phyloP scores from a whole-genome alignment of 23 tunicate genomes.

The Styela plicata region DNA sequence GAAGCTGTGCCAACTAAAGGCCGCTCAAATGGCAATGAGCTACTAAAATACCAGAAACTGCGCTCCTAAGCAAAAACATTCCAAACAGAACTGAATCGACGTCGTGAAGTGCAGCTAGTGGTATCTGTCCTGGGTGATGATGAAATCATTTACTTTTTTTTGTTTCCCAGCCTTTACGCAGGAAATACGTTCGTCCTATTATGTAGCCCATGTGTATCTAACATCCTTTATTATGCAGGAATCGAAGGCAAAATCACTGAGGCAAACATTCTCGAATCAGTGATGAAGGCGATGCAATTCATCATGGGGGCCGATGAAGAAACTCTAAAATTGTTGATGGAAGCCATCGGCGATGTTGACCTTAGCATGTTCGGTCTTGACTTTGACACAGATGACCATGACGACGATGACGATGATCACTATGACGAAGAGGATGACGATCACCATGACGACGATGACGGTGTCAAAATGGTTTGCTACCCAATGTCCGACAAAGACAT shows the following conservation, averaged over 20 bases:
- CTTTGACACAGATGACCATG: background rate
- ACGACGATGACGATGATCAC: conserved; percentile 9
- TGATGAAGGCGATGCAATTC: conserved; percentile 17
- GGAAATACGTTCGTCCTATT: too few species aligned
- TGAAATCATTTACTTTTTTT: too few species aligned
- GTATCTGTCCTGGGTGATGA: too few species aligned
- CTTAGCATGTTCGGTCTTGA: background rate
- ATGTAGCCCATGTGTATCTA: too few species aligned
- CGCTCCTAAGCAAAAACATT: background rate
- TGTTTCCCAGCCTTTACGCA: background rate
- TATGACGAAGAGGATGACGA: background rate
- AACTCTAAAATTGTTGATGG: background rate
- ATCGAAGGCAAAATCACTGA: conserved; percentile 12
- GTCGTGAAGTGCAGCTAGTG: too few species aligned
- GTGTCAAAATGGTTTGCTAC: conserved; percentile 12
- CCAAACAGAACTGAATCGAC: background rate
- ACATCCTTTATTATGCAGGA: background rate
- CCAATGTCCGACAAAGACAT: conserved; percentile 17
- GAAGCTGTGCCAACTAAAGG: background rate
- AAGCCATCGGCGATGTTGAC: background rate
- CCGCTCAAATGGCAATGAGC: background rate
- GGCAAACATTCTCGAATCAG: conserved; percentile 2
- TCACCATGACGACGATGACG: conserved; percentile 2
- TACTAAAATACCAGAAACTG: background rate
- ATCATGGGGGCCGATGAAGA: conserved; percentile 1